phyloP scores from a whole-genome alignment of 2,888 invertebrate species.

The Tenthredo distinguenda region DNA sequence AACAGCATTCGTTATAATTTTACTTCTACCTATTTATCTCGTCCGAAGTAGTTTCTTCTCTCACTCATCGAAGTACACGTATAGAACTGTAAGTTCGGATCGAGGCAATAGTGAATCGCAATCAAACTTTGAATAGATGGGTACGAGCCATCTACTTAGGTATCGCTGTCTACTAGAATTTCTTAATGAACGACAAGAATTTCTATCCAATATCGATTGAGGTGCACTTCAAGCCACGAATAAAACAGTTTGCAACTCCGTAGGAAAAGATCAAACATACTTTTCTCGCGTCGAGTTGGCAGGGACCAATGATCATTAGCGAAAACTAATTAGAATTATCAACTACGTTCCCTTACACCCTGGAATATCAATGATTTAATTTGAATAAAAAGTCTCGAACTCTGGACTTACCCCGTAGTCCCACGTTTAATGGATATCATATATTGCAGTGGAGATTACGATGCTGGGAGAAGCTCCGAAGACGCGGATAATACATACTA shows the following conservation, averaged over 20 bases:
- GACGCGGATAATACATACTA: constrained; percentile 66
- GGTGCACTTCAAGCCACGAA: not conserved
- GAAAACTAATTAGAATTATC: not conserved
- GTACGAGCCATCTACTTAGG: not conserved
- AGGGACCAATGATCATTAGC: not conserved
- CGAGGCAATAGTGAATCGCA: not conserved
- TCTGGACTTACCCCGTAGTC: not conserved
- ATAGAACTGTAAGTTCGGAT: not conserved
- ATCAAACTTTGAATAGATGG: constrained; percentile 2
- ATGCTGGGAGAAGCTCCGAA: constrained; percentile 33
- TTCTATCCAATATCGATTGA: constrained; percentile 5
- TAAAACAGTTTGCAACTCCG: not conserved
- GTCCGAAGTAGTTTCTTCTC: not conserved
- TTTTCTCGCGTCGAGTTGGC: not conserved
- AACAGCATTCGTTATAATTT: not conserved
- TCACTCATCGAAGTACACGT: not conserved
- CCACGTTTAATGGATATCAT: not conserved
- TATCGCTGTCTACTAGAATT: constrained; percentile 11
- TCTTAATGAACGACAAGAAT: constrained; percentile 19
- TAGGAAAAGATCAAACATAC: not conserved
- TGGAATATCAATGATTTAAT: constrained; percentile 22
- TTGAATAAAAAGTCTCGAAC: constrained; percentile 17
- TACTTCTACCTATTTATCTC: not conserved
- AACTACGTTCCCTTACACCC: not conserved
- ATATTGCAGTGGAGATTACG: constrained; percentile 44